A percentile compares a stretch with the other conserved stretches of the same genome.
phyloP scores from a whole-genome alignment of 2,797 vertebrate species.

The Phoxinus dragarum region DNA sequence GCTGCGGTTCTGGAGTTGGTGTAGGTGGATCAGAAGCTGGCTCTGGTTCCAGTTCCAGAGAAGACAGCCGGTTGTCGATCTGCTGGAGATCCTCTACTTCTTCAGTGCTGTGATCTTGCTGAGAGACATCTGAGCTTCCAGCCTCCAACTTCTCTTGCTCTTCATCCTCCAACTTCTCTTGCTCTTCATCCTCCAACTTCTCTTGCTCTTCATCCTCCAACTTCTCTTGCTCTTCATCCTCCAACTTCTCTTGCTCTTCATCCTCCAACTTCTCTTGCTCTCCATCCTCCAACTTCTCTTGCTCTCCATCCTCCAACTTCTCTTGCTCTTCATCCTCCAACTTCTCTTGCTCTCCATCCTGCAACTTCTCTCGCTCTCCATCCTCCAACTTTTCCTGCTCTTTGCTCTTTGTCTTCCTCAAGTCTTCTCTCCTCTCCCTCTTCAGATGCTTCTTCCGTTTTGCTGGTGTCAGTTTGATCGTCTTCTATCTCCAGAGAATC shows the following conservation, averaged over 20 bases:
- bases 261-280: slow-evolving; percentile 40
- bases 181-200: slow-evolving; percentile 15
- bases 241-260: slow-evolving; percentile 39
- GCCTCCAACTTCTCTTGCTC: slow-evolving; percentile 48
- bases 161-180: slow-evolving; percentile 42
- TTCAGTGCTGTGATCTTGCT: slow-evolving; percentile 47
- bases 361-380: slow-evolving; percentile 39
- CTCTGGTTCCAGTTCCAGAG: slow-evolving; percentile 77
- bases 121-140: slow-evolving; percentile 41
- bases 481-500: slow-evolving; percentile 82
- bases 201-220: slow-evolving; percentile 29
- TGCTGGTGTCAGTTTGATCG: slow-evolving; percentile 53
- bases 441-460: slow-evolving; percentile 56
- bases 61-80: slow-evolving; percentile 83
- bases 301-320: slow-evolving; percentile 18
- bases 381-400: too few species aligned
- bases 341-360: slow-evolving; percentile 10
- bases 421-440: slow-evolving; percentile 51
- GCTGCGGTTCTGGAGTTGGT: slow-evolving; percentile 4
- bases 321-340: slow-evolving; percentile 34
- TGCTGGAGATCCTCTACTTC: slow-evolving; percentile 65
- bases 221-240: slow-evolving; percentile 11
- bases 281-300: slow-evolving; percentile 42
- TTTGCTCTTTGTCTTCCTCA: slow-evolving; percentile 30
- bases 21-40: background rate